Evolutionary conservation across 2,113 vertebrate genomes (phyloP), one percentile per base, ranked within the genome.

Genomic region (Chaetorhynchus papuensis): DNA sequence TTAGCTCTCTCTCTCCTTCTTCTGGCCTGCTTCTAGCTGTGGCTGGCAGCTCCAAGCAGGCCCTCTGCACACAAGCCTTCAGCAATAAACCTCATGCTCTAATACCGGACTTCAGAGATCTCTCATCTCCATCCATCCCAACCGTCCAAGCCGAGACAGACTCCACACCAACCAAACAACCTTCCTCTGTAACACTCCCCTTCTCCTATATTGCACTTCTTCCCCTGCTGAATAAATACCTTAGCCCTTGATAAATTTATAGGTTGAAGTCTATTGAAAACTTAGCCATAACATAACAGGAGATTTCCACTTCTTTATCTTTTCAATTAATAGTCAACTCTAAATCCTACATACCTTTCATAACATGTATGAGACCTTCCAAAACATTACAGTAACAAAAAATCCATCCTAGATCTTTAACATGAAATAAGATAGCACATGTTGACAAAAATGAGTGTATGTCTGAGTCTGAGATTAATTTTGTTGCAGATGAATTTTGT

Each of bases 91-190:
- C n/a, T n/a, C n/a, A n/a, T n/a, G n/a, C n/a, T n/a, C n/a, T n/a
- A n/a, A n/a, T n/a, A n/a, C n/a, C n/a, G n/a, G n/a, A n/a, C n/a
- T n/a, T n/a, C n/a, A n/a, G n/a, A n/a, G n/a, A n/a, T n/a, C n/a
- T n/a, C n/a, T n/a, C n/a, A n/a, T n/a, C n/a, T n/a, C n/a, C n/a
- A n/a, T n/a, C n/a, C n/a, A n/a, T n/a, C n/a, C n/a, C n/a, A n/a
- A n/a, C n/a, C n/a, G n/a, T n/a, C n/a, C n/a, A n/a, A n/a, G n/a
- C n/a, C n/a, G n/a, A n/a, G n/a, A n/a, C n/a, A n/a, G n/a, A n/a
- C n/a, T n/a, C n/a, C n/a, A n/a, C n/a, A n/a, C n/a, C 11, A 64
- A 3, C 4, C 10, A 83, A 47, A 3, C 7, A 53, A 17, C 0
- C 3, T 52, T 20, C 5, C 4, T 56, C 24, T 80, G 13, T 60